These are phyloP conservation scores for Tubiluchus corallicola DNA, from an alignment of 2,888 invertebrate genomes.

Conservation along the genomic window DNA sequence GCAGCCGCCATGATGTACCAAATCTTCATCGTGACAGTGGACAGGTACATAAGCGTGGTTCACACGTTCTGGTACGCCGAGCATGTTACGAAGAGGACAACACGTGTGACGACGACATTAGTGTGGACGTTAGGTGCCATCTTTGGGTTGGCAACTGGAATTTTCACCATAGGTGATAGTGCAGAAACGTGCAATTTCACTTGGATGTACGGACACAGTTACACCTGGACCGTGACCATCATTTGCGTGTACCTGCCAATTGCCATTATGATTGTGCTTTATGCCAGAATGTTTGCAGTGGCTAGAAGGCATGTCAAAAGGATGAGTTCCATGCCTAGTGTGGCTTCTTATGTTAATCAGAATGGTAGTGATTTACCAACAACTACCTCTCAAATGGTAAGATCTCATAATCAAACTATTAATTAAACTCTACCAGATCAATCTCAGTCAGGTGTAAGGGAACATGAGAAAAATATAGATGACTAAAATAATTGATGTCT, in stretches of 20 bases:
- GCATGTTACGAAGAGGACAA: not conserved
- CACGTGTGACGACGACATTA: not conserved
- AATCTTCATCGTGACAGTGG: constrained; percentile 1
- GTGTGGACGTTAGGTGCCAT: not conserved
- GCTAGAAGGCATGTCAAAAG: not conserved
- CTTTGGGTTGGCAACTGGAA: not conserved
- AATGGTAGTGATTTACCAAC: too few relatives aligned
- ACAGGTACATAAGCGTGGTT: not conserved
- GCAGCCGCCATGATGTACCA: not conserved
- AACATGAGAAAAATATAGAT: too few relatives aligned
- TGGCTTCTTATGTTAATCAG: too few relatives aligned
- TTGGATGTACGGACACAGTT: not conserved
- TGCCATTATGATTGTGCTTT: not conserved
- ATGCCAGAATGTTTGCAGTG: not conserved
- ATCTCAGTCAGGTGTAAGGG: too few relatives aligned
- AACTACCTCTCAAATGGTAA: too few relatives aligned
- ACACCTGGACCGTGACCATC: not conserved
- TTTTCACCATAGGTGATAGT: too few relatives aligned
- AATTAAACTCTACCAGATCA: too few relatives aligned
- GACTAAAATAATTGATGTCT: too few relatives aligned
- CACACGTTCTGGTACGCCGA: not conserved
- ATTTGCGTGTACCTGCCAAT: not conserved
- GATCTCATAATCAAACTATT: too few relatives aligned
- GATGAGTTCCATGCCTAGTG: too few relatives aligned
- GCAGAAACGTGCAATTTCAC: not conserved